Base-by-base conservation (phyloP, 2,888 invertebrate species). In the Dioctria rufipes region DNA sequence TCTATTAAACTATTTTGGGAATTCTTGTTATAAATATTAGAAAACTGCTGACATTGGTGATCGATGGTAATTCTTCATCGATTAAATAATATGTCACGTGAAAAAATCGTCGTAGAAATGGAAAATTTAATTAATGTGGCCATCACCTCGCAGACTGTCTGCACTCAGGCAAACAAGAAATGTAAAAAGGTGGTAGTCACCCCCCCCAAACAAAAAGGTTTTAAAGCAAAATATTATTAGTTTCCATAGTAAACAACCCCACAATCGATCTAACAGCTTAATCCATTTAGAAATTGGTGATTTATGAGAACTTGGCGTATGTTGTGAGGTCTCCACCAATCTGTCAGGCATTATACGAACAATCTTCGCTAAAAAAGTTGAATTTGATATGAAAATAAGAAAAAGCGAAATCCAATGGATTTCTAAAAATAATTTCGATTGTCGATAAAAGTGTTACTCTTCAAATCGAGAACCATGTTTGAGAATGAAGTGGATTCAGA, bases 401-500 rank as follows among this genome's bases (percentile, higher is more conserved):
- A 71, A 71, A 37, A 9, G 25, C 11, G 51, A 39, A 71, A 11
- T 13, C 40, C 25, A 75, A 75, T 61, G 75, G 60, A 8, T 42
- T 60, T 60, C 75, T 75, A 75, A 75, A 75, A 61, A 75, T 75
- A 75, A 60, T 43, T 60, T 60, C 60, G 61, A 11, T 5, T 13
- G 75, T 75, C 75, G 46, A 75, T 75, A 75, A 60, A 61, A 11
- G 58, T 43, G 37, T 43, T 60, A 43, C 42, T 43, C n/a, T 43
- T 58, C 60, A 43, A 43, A 60, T 75, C 5, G 9, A 40, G 25
- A 42, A 85, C 86, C 84, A 86, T 86, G 87, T 85, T 85, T 71
- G 88, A 87, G 81, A 85, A 85, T 83, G 88, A 88, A 85, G 85
- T 85, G 75, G 89, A 89, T 82, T 89, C 89, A 85, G 89, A 89